phyloP scores from a whole-genome alignment of 2,113 vertebrate species.

The Nothobranchius furzeri region DNA sequence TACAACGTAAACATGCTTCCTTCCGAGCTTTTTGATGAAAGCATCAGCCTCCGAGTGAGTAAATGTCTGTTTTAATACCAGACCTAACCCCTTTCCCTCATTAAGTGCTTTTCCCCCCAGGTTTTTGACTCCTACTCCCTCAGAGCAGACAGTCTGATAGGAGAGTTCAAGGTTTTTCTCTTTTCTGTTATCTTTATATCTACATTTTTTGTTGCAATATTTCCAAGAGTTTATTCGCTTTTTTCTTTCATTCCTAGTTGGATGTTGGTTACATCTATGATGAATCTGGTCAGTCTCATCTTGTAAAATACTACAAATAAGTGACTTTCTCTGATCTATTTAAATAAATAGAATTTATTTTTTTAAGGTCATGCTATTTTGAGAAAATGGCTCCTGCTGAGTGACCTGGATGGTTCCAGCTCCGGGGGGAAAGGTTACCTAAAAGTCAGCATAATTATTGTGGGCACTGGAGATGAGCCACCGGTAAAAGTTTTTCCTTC shows the following conservation, averaged over 20 bases:
- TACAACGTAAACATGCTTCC: conserved; percentile 95
- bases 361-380: conserved; percentile 87
- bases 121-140: conserved; percentile 91
- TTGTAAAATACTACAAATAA: not conserved
- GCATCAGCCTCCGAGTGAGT: conserved; percentile 88
- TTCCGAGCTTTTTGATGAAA: conserved; percentile 90
- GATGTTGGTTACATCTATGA: conserved; percentile 94
- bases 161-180: conserved; percentile 91
- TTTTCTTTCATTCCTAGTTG: conserved; percentile 74
- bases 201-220: not conserved
- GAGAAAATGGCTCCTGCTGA: conserved; percentile 95
- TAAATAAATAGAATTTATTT: not conserved
- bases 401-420: conserved; percentile 88
- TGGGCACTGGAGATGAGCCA: conserved; percentile 91
- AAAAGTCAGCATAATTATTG: conserved; percentile 93
- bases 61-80: not conserved
- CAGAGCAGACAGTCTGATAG: conserved; percentile 90
- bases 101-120: conserved; percentile 64
- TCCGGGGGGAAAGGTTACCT: conserved; percentile 91
- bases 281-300: conserved; percentile 85
- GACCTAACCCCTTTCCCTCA: not conserved
- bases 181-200: not conserved
- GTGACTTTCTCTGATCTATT: not conserved
- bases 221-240: not conserved
- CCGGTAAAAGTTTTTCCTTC: conserved; percentile 73